Evolutionary conservation across 2,113 vertebrate genomes (phyloP), one percentile per base, ranked within the genome.

Genomic region (Planiliza haematocheilus): DNA sequence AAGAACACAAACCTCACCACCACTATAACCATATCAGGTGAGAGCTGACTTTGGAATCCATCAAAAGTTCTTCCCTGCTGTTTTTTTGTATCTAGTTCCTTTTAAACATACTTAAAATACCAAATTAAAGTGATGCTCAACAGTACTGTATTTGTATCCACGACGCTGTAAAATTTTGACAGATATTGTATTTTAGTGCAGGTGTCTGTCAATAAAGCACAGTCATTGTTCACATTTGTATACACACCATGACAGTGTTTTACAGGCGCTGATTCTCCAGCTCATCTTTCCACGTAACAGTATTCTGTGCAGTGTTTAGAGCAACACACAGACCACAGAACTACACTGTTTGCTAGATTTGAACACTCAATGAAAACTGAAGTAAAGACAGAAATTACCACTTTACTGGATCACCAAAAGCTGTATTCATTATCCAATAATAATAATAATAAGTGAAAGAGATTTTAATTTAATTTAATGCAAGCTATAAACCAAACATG

Each of bases 261-360:
- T 17, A 63, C 21, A 9, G 50, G 43, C 4, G 3, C 45, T 7
- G 8, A 50, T 56, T 38, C 14, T 57, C 0, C 2, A 8, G 7
- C 81, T 45, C 36, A 7, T 70, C 55, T 46, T 65, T 58, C 6
- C 36, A 52, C 48, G 41, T 41, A 9, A 57, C 39, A 59, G 17
- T 8, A n/a, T 21, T 39, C 20, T 1, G 41, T 18, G 50, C 34
- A 61, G 60, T 14, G 1, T 0, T 14, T 20, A 11, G 12, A 63
- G 41, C 8, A 21, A 5, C 30, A 8, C 56, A 1, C 13, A 36
- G 38, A 49, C 56, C 17, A 10, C 0, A 21, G 20, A 51, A 39
- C 49, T 2, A 0, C 10, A 39, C 8, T 3, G 21, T 36, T 46
- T 10, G 4, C 13, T 14, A 17, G 37, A 3, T 61, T 34, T 55